A percentile compares a stretch with the other conserved stretches of the same genome.
Conservation (phyloP, 2,888 invertebrate species). For the Amphipoea lucens region DNA sequence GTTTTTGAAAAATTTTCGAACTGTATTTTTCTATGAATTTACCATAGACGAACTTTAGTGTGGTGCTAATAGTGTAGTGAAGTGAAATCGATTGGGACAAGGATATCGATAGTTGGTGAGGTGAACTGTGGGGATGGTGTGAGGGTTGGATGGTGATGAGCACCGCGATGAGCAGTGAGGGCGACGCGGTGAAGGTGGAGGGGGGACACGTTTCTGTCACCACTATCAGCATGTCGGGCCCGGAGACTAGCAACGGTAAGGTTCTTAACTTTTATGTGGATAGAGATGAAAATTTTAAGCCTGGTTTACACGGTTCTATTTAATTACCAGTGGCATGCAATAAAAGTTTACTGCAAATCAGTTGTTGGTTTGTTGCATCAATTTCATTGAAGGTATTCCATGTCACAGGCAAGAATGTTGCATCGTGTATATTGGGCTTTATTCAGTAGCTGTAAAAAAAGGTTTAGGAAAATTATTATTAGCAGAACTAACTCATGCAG, state of each 20-base stretch:
- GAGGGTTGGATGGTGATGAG: slow-evolving; percentile 76
- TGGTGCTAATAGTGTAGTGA: slow-evolving; percentile 84
- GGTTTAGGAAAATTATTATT: not conserved
- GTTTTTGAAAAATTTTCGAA: slow-evolving; percentile 74
- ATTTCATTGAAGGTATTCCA: not conserved
- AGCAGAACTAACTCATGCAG: not conserved
- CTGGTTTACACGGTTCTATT: not conserved
- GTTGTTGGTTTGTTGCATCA: too few species aligned
- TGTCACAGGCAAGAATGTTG: too few species aligned
- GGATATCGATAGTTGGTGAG: slow-evolving; percentile 76
- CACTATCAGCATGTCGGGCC: slow-evolving; percentile 93
- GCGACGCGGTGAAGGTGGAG: slow-evolving; percentile 87
- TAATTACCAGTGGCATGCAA: not conserved
- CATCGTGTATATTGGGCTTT: too few species aligned
- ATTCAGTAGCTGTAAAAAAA: not conserved
- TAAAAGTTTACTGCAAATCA: not conserved
- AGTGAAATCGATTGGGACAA: slow-evolving; percentile 74
- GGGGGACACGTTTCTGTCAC: slow-evolving; percentile 94
- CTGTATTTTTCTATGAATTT: slow-evolving; percentile 79
- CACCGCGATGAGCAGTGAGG: slow-evolving; percentile 84
- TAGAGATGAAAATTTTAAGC: not conserved
- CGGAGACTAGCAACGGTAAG: slow-evolving; percentile 91
- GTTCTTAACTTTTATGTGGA: not conserved
- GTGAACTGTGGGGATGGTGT: slow-evolving; percentile 76
- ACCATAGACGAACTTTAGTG: slow-evolving; percentile 66